Evolutionary conservation across 2,797 vertebrate species (phyloP).

Genomic region (Acanthurus leucopareius): DNA sequence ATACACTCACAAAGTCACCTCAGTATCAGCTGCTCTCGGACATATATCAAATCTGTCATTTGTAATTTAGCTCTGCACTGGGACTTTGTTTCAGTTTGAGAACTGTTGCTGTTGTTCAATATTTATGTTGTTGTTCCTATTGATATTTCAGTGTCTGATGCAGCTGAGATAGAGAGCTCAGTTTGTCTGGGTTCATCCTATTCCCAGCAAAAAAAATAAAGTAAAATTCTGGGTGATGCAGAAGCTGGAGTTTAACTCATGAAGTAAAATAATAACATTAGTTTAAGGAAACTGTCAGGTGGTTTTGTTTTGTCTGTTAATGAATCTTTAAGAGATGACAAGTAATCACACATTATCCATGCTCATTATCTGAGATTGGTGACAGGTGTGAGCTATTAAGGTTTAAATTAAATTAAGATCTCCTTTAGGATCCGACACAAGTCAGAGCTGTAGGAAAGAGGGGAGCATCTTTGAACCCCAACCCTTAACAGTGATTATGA

Average conservation of each 20-base stretch:
- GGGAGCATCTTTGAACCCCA: no score
- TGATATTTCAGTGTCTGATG: conserved; percentile 29
- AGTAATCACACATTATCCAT: no score
- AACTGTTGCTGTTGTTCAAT: conserved; percentile 29
- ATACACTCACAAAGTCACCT: conserved; percentile 12
- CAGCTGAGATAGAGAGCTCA: neutral
- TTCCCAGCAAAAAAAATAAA: conserved; percentile 6
- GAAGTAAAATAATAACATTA: neutral
- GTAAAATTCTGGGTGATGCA: neutral
- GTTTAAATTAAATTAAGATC: no score
- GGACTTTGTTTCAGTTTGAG: conserved; percentile 25
- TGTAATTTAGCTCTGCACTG: conserved; percentile 30
- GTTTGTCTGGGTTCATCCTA: conserved; percentile 16
- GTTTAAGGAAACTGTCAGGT: neutral
- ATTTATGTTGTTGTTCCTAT: conserved; percentile 42
- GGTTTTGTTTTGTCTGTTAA: neutral
- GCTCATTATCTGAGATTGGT: no score
- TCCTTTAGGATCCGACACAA: no score
- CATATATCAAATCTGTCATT: conserved; percentile 45
- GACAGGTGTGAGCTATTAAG: no score
- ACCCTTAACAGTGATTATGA: neutral
- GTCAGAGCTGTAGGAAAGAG: no score
- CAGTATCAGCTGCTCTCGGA: conserved; percentile 35
- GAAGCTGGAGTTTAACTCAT: neutral
- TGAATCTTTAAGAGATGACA: no score